Evolutionary conservation across 2,888 invertebrate species (phyloP), one percentile per base, ranked within the genome.

Genomic region (Poecilus cupreus): DNA sequence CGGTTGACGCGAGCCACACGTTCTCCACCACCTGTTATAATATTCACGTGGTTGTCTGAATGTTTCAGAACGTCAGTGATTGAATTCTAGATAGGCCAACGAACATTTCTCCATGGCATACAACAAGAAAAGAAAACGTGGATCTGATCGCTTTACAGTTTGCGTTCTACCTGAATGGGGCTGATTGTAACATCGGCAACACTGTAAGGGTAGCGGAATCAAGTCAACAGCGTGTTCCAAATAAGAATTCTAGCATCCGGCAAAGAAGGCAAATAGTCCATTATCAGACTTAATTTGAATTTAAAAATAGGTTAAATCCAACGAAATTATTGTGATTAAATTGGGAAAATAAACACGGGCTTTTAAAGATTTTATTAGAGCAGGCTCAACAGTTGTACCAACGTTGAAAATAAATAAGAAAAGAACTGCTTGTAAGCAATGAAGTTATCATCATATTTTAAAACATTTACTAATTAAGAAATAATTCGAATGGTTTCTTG

Each of bases 1-100:
- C 1, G 75, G 75, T 18, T 13, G 57, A 54, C 72, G 72, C 57
- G 22, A 72, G 80, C 70, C 60, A 13, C 22, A 32, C 32, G 32
- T 32, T 46, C 39, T 22, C 13, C 80, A 80, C 70, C 80, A 80
- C 80, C 80, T 80, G 80, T 80, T 80, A 72, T 80, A 80, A 70
- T 72, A 80, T 80, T 72, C 72, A 80, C 80, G 57, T 80, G 54
- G 70, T 43, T 54, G 72, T 37, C 32, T 75, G 51, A 75, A 75
- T 75, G 49, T 64, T 78, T 68, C 32, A 78, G 20, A 51, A 54
- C 54, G 54, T 20, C 70, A 79, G 70, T 80, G 80, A 80, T 80
- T 80, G 70, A 70, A 80, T 78, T 46, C 78, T 37, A 78, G 60
- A 64, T 77, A 51, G 51, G 26, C 24, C 49, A 24, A 51, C 18